phyloP scores from a whole-genome alignment of 2,888 invertebrate species.

The Buathra laborator region DNA sequence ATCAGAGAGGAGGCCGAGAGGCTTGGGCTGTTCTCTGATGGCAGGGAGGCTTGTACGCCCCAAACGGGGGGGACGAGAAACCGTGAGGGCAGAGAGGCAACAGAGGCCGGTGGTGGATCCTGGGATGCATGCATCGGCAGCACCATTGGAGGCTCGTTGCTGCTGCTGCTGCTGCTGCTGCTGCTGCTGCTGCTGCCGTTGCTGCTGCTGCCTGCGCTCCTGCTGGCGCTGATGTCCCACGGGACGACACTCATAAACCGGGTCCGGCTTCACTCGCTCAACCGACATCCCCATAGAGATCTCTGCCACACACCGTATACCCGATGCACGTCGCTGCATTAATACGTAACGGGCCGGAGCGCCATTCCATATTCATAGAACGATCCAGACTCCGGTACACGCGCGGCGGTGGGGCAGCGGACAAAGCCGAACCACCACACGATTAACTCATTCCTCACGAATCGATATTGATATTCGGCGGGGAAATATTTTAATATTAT shows the following conservation, averaged over 20 bases:
- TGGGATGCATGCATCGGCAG: constrained; percentile 49
- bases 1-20: constrained; percentile 79
- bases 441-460: constrained; percentile 62
- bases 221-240: constrained; percentile 69
- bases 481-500: background rate
- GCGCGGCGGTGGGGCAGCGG: background rate
- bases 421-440: constrained; percentile 51
- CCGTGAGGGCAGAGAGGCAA: constrained; percentile 30
- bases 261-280: constrained; percentile 69
- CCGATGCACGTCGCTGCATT: constrained; percentile 70
- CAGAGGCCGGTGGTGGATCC: constrained; percentile 46
- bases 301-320: constrained; percentile 49
- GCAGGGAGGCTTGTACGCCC: constrained; percentile 32
- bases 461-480: constrained; percentile 58
- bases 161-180: constrained; percentile 7
- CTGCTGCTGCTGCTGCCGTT: constrained; percentile 53
- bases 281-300: constrained; percentile 67
- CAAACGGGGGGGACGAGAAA: background rate
- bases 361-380: constrained; percentile 70
- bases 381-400: constrained; percentile 11
- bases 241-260: constrained; percentile 75
- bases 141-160: constrained; percentile 65
- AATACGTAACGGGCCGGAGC: constrained; percentile 73
- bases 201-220: constrained; percentile 20
- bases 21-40: constrained; percentile 67